phyloP scores from a whole-genome alignment of 2,113 vertebrate genomes.

The Calidris pugnax region DNA sequence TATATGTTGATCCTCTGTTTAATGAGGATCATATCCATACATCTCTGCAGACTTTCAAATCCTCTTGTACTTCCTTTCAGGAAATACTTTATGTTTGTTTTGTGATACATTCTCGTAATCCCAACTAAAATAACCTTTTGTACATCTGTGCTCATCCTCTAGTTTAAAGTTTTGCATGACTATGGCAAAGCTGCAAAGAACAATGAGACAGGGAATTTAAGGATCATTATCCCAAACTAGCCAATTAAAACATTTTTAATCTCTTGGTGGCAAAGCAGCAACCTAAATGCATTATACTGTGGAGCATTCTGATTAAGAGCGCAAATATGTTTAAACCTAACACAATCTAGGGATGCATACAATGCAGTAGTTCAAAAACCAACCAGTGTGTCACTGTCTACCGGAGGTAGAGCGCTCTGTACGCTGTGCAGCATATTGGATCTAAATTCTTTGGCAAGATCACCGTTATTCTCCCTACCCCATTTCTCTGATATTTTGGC shows the following conservation, averaged over 20 bases:
- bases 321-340: not conserved
- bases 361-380: not conserved
- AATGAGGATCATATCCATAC: not conserved
- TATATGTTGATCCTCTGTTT: not conserved
- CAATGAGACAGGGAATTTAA: not conserved
- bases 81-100: not conserved
- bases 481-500: conserved; percentile 27
- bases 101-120: not conserved
- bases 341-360: not conserved
- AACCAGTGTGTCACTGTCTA: not conserved
- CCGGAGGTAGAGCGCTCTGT: not conserved
- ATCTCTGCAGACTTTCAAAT: not conserved
- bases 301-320: not conserved
- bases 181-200: not conserved
- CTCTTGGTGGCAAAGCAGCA: not conserved
- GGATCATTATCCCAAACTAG: not conserved
- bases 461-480: not conserved
- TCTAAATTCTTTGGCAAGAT: conserved; percentile 48
- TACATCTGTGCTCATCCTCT: not conserved
- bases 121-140: not conserved
- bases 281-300: not conserved
- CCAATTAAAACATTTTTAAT: not conserved
- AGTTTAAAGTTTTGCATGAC: not conserved
- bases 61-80: not conserved
- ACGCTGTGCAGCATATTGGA: not conserved